These are phyloP conservation scores for Tinamus major DNA, from an alignment of 2,797 vertebrate species.

Conservation along the genomic window DNA sequence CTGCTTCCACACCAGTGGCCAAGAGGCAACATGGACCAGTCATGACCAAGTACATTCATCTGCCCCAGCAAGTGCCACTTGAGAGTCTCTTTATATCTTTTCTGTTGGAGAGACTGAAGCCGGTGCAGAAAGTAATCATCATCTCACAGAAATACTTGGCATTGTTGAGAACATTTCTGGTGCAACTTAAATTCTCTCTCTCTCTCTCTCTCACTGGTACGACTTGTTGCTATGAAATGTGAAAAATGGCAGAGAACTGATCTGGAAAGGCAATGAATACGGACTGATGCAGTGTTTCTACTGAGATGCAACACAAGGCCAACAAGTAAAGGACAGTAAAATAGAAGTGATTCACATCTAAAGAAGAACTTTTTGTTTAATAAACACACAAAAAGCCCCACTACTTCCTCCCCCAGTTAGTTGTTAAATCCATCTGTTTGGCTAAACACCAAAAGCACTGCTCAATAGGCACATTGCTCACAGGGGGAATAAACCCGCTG, in stretches of 20 bases:
- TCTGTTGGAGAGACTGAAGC: background rate
- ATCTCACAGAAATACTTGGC: background rate
- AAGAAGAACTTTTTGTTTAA: background rate
- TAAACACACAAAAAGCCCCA: background rate
- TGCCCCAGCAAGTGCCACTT: background rate
- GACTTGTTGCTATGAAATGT: background rate
- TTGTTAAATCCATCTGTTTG: background rate
- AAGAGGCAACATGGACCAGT: background rate
- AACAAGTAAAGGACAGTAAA: background rate
- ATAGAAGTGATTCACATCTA: background rate
- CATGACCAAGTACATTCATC: background rate
- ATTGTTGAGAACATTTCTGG: background rate
- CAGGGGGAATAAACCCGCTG: background rate
- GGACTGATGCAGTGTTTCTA: background rate
- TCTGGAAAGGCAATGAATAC: background rate
- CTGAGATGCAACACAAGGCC: background rate
- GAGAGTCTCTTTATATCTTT: background rate
- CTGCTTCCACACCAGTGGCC: background rate
- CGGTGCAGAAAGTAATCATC: background rate
- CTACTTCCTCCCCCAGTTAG: background rate
- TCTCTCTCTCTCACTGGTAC: background rate
- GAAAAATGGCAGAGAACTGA: background rate
- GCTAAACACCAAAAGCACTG: background rate
- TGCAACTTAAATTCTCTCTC: background rate
- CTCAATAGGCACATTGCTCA: background rate